Evolutionary conservation across 2,888 invertebrate genomes (phyloP), one percentile per base, ranked within the genome.

Genomic region (Cryptosula pallasiana): DNA sequence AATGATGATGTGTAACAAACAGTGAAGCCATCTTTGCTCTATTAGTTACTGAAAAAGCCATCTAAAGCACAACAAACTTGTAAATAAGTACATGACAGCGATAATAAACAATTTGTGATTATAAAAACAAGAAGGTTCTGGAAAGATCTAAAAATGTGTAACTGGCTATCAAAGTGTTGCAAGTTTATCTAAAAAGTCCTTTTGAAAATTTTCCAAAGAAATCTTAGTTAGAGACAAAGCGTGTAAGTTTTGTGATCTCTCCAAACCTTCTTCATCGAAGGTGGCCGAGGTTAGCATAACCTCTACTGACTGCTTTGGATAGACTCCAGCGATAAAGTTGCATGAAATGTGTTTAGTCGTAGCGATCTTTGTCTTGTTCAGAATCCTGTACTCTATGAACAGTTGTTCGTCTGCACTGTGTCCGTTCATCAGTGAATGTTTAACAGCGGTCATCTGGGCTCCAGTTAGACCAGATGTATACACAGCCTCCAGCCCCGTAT

Each of bases 311-410:
- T 78, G 75, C 29, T 72, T 73, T 20, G n/a, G 29, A 36, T 77
- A 76, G 3, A 81, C 73, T 72, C 78, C 76, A 27, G 79, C 81
- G 57, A 81, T 78, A 70, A 81, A 81, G 58, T 77, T 79, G 45
- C 36, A 35, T 25, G 77, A 76, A 72, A 77, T 74, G 73, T 79
- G 79, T 20, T 73, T 74, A 34, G 74, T 74, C 35, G 76, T 71
- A 29, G 81, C 81, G 58, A 78, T 79, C 13, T 79, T 75, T 63
- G 80, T 77, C 13, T 74, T 76, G 36, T 76, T 75, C 72, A 78
- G 79, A 35, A 81, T 73, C 72, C 78, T 80, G 75, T 81, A 81
- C 71, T 81, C 81, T n/a, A 81, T 76, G 32, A 77, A 76, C 35
- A 79, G 76, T 73, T 78, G 78, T 35, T 79, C 77, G 58, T 77